These are phyloP conservation scores for Ovis canadensis DNA, from an alignment of 2,113 vertebrate species.

Conservation along the genomic window DNA sequence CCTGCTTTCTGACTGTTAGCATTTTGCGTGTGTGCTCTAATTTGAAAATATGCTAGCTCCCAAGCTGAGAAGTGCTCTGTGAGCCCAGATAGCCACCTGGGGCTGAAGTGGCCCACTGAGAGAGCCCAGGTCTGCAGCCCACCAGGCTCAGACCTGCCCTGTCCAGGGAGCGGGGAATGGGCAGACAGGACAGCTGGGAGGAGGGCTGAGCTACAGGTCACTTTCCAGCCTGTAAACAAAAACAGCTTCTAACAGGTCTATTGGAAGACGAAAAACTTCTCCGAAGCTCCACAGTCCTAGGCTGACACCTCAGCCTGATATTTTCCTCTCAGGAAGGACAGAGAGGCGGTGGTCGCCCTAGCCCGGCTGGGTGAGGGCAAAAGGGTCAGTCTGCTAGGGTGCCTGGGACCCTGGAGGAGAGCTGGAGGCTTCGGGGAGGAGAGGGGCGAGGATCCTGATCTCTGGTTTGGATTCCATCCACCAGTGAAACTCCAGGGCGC, in stretches of 20 bases:
- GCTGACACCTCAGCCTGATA: background rate
- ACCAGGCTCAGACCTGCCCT: rapidly evolving
- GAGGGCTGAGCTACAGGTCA: background rate
- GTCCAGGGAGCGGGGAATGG: rapidly evolving
- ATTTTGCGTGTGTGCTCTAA: background rate
- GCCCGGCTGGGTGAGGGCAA: background rate
- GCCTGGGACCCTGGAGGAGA: background rate
- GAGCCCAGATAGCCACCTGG: background rate
- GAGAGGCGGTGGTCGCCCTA: background rate
- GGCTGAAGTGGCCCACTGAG: rapidly evolving
- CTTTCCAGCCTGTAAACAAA: background rate
- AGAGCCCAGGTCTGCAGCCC: background rate
- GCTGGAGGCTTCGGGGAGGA: too few species aligned
- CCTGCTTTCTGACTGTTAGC: background rate
- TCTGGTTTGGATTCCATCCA: background rate
- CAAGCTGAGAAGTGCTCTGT: too few species aligned
- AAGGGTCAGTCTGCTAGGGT: background rate
- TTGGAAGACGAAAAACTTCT: background rate
- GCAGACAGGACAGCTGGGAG: rapidly evolving
- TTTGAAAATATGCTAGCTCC: background rate
- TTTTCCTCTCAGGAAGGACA: background rate
- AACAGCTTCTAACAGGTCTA: background rate
- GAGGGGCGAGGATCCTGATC: background rate
- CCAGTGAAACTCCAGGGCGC: background rate
- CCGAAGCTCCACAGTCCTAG: background rate